Conservation (phyloP, 1,140 invertebrate species). For the Drosophila oshimai region DNA sequence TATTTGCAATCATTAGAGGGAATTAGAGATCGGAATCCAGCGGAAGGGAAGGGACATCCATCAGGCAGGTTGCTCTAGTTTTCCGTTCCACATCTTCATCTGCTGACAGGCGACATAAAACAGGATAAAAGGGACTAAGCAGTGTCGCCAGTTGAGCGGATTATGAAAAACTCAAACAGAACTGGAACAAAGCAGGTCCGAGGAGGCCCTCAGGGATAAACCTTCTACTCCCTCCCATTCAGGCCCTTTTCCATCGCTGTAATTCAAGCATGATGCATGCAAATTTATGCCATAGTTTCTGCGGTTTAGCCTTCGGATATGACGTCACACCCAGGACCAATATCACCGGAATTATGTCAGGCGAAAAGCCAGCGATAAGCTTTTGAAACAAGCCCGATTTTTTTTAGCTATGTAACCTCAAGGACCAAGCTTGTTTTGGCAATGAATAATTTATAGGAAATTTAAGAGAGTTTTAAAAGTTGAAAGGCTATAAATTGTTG, state of each 20-base stretch:
- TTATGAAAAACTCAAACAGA: constrained; percentile 33
- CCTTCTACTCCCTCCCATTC: background rate
- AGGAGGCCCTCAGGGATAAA: constrained; percentile 15
- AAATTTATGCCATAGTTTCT: constrained; percentile 57
- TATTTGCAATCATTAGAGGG: constrained; percentile 72
- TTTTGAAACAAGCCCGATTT: background rate
- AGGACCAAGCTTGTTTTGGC: no score
- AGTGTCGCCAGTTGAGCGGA: constrained; percentile 59
- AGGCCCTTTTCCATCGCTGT: constrained; percentile 28
- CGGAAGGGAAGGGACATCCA: constrained; percentile 1
- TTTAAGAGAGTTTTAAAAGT: no score
- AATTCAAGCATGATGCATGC: constrained; percentile 56
- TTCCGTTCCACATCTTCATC: constrained; percentile 28
- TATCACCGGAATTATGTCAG: constrained; percentile 32
- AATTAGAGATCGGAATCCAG: constrained; percentile 52
- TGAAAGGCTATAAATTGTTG: no score
- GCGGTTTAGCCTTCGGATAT: constrained; percentile 41
- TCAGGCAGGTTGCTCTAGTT: constrained; percentile 71
- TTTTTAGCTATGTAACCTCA: no score
- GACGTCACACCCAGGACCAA: constrained; percentile 15
- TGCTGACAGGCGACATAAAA: constrained; percentile 65
- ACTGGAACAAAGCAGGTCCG: constrained; percentile 21
- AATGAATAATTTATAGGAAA: no score
- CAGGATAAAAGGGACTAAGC: constrained; percentile 63
- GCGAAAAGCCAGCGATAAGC: constrained; percentile 34